phyloP scores from a whole-genome alignment of 2,113 vertebrate species.

The Falco punctatus region DNA sequence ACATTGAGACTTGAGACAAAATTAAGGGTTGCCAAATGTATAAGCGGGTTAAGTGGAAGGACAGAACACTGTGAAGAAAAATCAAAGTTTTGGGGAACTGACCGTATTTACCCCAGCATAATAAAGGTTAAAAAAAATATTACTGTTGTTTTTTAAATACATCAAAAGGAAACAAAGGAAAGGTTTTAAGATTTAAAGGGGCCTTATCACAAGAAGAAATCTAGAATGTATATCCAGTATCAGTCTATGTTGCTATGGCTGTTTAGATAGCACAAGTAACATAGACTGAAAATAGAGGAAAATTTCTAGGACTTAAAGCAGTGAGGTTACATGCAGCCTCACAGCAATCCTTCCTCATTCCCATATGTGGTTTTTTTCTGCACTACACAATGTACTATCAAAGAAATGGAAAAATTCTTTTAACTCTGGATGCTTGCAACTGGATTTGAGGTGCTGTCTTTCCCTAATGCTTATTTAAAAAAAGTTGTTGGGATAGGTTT shows the following conservation, averaged over 20 bases:
- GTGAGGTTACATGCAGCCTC: neutral
- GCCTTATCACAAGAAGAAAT: neutral
- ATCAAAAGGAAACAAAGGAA: neutral
- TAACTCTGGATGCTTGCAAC: neutral
- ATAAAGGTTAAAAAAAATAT: neutral
- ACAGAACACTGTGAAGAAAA: neutral
- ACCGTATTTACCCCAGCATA: neutral
- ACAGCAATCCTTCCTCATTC: neutral
- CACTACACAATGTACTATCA: neutral
- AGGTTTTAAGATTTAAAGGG: neutral
- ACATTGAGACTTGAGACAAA: neutral
- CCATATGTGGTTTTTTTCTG: fast-evolving
- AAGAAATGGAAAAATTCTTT: neutral
- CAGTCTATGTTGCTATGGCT: neutral
- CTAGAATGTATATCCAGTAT: neutral
- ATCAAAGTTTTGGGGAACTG: neutral
- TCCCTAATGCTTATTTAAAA: neutral
- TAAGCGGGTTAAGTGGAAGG: neutral
- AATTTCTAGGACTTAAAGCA: neutral
- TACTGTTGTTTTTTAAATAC: neutral
- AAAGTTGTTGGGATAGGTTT: fast-evolving
- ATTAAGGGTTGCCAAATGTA: neutral
- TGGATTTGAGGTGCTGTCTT: neutral
- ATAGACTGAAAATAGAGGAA: neutral
- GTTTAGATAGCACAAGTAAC: neutral